A percentile compares a stretch with the other conserved stretches of the same genome.
These are phyloP conservation scores for Leptopterna dolabrata DNA, from an alignment of 2,888 invertebrate genomes.

Conservation along the genomic window DNA sequence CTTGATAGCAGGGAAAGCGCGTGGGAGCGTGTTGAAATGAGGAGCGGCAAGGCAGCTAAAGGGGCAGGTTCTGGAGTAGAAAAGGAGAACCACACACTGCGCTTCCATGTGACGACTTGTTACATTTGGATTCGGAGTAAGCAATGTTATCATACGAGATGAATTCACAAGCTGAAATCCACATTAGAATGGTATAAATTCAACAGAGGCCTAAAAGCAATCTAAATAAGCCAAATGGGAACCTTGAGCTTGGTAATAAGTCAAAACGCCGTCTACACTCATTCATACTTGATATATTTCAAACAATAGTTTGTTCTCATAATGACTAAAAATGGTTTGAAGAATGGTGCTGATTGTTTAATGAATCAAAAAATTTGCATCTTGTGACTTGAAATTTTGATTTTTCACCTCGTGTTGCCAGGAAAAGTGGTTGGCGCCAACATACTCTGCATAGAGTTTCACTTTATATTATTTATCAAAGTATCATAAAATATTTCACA, in stretches of 20 bases:
- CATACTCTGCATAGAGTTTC: no score
- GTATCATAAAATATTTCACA: no score
- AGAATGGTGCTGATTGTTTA: no score
- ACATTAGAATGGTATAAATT: neutral
- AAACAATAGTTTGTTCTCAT: no score
- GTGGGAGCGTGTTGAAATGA: slow-evolving; percentile 88
- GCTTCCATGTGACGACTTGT: slow-evolving; percentile 67
- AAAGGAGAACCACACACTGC: slow-evolving; percentile 83
- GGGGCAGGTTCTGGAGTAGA: slow-evolving; percentile 90
- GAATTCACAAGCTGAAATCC: slow-evolving; percentile 64
- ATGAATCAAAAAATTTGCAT: no score
- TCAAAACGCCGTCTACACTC: neutral
- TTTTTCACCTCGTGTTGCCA: no score
- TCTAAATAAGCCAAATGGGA: no score
- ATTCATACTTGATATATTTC: neutral
- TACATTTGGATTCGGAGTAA: slow-evolving; percentile 63
- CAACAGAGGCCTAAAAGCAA: neutral
- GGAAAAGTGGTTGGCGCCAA: no score
- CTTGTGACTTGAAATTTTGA: no score
- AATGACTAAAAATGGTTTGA: no score
- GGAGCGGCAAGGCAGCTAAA: slow-evolving; percentile 92
- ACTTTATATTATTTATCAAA: no score
- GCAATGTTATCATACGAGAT: slow-evolving; percentile 62
- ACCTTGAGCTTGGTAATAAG: neutral
- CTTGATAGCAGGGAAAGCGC: slow-evolving; percentile 87